phyloP scores from a whole-genome alignment of 1,140 invertebrate species.

The Caerostris extrusa region DNA sequence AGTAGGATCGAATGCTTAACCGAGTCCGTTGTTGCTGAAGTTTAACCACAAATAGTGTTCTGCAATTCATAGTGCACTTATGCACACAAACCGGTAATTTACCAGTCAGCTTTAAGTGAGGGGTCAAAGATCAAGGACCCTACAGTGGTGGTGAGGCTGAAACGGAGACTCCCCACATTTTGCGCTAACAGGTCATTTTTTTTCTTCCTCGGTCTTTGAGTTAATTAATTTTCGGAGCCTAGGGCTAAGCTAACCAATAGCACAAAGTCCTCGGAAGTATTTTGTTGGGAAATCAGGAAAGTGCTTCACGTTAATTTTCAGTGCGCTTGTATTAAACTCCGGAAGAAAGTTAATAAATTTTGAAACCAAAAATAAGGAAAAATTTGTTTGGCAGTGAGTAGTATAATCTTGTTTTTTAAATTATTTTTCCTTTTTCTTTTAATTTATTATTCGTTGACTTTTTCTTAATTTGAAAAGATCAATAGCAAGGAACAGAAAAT shows the following conservation, averaged over 20 bases:
- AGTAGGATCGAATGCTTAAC: background rate
- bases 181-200: background rate
- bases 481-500: no score
- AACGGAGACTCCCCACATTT: background rate
- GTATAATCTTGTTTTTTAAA: no score
- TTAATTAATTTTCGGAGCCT: constrained; percentile 39
- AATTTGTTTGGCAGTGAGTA: background rate
- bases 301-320: background rate
- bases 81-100: constrained; percentile 16
- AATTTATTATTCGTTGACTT: no score
- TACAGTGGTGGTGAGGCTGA: background rate
- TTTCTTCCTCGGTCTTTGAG: background rate
- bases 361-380: background rate
- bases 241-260: background rate
- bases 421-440: no score
- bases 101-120: constrained; percentile 6
- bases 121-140: constrained; percentile 28
- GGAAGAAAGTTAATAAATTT: background rate
- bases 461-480: no score
- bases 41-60: background rate
- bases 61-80: background rate
- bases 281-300: background rate
- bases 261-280: background rate
- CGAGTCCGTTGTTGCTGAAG: background rate
- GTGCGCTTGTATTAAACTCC: background rate